Evolutionary conservation across 2,888 invertebrate genomes (phyloP).

Genomic region (Synergus gifuensis): DNA sequence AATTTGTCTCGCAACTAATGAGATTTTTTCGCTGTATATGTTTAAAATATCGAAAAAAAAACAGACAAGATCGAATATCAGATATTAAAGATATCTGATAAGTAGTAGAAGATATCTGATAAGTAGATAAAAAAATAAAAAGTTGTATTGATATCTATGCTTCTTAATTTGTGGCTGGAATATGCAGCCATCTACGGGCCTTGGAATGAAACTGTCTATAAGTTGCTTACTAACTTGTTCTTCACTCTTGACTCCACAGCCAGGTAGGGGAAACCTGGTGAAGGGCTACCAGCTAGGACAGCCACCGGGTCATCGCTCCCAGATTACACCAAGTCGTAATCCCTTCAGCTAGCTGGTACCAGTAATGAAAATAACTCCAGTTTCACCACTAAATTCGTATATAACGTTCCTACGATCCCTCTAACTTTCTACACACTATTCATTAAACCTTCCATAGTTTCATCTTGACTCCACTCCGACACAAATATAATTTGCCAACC

Average conservation of each 20-base stretch:
- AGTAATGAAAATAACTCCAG: constrained; percentile 39
- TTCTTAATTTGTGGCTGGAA: background rate
- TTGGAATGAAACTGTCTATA: background rate
- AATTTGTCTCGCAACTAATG: too few relatives aligned
- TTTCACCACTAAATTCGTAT: constrained; percentile 28
- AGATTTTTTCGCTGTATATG: too few relatives aligned
- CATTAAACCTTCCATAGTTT: constrained; percentile 19
- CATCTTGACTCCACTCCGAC: background rate
- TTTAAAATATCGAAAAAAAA: too few relatives aligned
- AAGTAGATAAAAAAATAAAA: too few relatives aligned
- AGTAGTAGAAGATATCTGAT: too few relatives aligned
- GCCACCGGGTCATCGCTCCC: constrained; percentile 63
- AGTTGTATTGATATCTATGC: too few relatives aligned
- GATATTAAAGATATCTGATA: too few relatives aligned
- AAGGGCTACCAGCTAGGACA: constrained; percentile 51
- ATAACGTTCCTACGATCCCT: background rate
- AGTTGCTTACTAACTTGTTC: background rate
- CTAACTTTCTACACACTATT: constrained; percentile 30
- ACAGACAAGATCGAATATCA: too few relatives aligned
- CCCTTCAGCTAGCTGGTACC: constrained; percentile 55
- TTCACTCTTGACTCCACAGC: background rate
- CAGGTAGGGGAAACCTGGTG: constrained; percentile 5
- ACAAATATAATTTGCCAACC: constrained; percentile 19
- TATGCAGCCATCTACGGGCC: constrained; percentile 11
- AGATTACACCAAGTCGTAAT: constrained; percentile 64